Percentiles rank a stretch among this genome's conserved stretches.
Evolutionary conservation across 2,797 vertebrate species (phyloP).

Genomic region (Apogon hyalosoma): DNA sequence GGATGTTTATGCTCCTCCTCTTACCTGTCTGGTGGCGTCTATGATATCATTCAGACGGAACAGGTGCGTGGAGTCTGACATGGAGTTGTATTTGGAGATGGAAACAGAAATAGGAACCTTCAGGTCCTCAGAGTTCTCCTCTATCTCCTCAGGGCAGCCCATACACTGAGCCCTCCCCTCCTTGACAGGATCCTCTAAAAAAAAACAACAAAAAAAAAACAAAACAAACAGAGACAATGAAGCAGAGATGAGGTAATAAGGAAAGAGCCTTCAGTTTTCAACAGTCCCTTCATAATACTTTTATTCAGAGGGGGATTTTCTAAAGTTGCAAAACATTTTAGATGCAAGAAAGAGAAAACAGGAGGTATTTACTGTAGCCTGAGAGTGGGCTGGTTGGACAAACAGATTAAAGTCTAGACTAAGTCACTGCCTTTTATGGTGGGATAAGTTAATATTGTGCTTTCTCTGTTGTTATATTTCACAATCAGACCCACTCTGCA

Average conservation of each 20-base stretch:
- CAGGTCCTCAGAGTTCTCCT: constrained; percentile 74
- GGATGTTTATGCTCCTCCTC: no score
- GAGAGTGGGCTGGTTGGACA: constrained; percentile 18
- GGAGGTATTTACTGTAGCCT: constrained; percentile 14
- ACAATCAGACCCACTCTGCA: constrained; percentile 31
- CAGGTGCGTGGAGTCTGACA: constrained; percentile 71
- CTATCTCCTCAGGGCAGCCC: constrained; percentile 84
- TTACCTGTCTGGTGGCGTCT: constrained; percentile 82
- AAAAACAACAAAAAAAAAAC: not conserved
- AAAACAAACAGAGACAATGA: not conserved
- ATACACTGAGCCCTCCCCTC: constrained; percentile 63
- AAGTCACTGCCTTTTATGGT: constrained; percentile 30
- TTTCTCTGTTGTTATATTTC: constrained; percentile 47
- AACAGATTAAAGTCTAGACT: constrained; percentile 71
- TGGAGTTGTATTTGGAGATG: constrained; percentile 83
- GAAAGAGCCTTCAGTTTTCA: no score
- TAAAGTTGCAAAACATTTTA: constrained; percentile 14
- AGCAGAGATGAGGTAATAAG: no score
- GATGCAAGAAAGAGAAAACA: constrained; percentile 2
- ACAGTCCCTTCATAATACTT: no score
- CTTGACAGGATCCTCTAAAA: constrained; percentile 66
- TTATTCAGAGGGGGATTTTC: not conserved
- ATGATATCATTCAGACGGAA: constrained; percentile 70
- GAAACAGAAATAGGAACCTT: constrained; percentile 75
- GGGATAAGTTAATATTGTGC: constrained; percentile 34